Conservation (phyloP, 2,113 vertebrate species). For the Chinchilla lanigera region DNA sequence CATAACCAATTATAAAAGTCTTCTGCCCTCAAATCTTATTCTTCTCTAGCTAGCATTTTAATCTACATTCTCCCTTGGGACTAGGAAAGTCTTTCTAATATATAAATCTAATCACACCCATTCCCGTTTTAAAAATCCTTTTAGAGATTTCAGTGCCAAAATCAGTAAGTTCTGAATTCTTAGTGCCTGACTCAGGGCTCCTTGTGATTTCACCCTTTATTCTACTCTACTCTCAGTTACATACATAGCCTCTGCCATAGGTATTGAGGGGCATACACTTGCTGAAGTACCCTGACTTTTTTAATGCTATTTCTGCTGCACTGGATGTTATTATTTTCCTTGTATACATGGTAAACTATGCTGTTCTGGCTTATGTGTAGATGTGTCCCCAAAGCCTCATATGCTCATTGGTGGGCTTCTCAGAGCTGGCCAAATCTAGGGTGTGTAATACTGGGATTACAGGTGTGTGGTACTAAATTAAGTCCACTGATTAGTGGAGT, state of each 20-base stretch:
- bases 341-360: neutral
- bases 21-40: neutral
- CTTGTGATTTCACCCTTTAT: neutral
- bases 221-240: neutral
- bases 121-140: neutral
- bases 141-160: neutral
- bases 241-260: neutral
- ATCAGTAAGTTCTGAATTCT: neutral
- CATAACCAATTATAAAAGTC: neutral
- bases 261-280: neutral
- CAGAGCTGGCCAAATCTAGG: neutral
- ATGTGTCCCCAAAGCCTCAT: neutral
- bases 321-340: neutral
- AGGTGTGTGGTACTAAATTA: neutral
- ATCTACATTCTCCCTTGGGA: neutral
- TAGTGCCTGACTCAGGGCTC: neutral
- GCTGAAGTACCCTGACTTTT: neutral
- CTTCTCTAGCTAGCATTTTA: neutral
- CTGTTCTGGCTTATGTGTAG: neutral
- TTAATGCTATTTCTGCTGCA: constrained; percentile 7
- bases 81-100: neutral
- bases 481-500: neutral
- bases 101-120: neutral
- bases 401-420: neutral
- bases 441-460: neutral